Evolutionary conservation across 2,888 invertebrate species (phyloP), one percentile per base, ranked within the genome.

Genomic region (Luperina nickerlii): DNA sequence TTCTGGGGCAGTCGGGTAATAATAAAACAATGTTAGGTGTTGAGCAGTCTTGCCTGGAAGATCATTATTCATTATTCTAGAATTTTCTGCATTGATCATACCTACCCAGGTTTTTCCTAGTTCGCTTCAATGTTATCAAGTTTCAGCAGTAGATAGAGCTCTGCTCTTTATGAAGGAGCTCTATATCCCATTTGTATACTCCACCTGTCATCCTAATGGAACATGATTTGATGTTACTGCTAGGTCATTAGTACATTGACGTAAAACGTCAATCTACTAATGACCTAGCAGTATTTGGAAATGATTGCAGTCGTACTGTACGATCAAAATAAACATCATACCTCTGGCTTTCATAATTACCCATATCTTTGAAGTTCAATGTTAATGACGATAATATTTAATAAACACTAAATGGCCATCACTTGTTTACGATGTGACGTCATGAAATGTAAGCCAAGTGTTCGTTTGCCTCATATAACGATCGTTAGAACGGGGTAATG

Each of bases 321-420:
- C 57, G 15, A 48, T 27, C 8, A 82, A 66, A 51, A 76, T 32
- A 54, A 68, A 62, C 38, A 42, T 13, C 8, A 11, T 18, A 48
- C 45, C 4, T 54, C 60, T 51, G 38, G 1, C 60, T 76, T 68
- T 82, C 72, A 63, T 51, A 57, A 72, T 42, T 13, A 38, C 24
- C 24, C 73, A 20, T 82, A 80, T 74, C 63, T 71, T 65, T 73
- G 69, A 76, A 76, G 83, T 83, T 83, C 86, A 83, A 86, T 86
- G 77, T 82, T 77, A 77, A 70, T 77, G 72, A 77, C 69, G 57
- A 82, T 73, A 85, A 72, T 86, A 82, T 83, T 83, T 74, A 73
- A 66, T 82, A 62, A 69, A 54, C 82, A 68, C 57, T 71, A 27
- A 68, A 63, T 68, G 45, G 51, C 75, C 81, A 71, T 85, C 75